Conservation (phyloP, 2,113 vertebrate genomes). For the Nothobranchius furzeri region DNA sequence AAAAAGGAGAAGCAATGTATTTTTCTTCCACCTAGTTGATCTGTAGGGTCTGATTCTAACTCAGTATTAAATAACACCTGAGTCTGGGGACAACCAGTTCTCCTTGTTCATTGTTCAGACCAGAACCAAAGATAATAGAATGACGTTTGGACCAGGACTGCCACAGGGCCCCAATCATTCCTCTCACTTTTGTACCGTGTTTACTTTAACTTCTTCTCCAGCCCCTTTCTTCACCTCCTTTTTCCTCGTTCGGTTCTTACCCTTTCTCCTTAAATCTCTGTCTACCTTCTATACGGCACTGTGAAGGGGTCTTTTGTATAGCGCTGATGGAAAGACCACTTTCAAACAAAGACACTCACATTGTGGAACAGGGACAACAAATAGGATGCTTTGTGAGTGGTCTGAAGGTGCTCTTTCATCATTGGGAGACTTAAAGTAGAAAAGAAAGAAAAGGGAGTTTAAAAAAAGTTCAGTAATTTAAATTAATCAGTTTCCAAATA, state of each 20-base stretch:
- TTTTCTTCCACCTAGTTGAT: conserved; percentile 65
- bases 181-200: conserved; percentile 42
- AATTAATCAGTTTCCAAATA: conserved; percentile 10
- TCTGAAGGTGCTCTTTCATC: conserved; percentile 61
- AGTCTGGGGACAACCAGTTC: conserved; percentile 54
- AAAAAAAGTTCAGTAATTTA: conserved; percentile 2
- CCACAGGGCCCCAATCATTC: conserved; percentile 57
- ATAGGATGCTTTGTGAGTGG: conserved; percentile 62
- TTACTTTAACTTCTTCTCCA: conserved; percentile 39
- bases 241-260: background rate
- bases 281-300: conserved; percentile 49
- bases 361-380: conserved; percentile 64
- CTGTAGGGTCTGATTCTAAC: conserved; percentile 58
- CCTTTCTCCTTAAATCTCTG: conserved; percentile 33
- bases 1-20: conserved; percentile 31
- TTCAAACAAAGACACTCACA: conserved; percentile 65
- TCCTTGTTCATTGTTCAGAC: conserved; percentile 62
- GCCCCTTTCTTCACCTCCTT: conserved; percentile 44
- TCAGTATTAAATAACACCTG: conserved; percentile 60
- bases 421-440: conserved; percentile 14
- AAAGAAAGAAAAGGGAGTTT: background rate
- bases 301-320: conserved; percentile 63
- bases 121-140: conserved; percentile 65
- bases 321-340: conserved; percentile 69
- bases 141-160: conserved; percentile 47